These are phyloP conservation scores for Phataginus tricuspis DNA, from an alignment of 2,797 vertebrate species.

Conservation along the genomic window DNA sequence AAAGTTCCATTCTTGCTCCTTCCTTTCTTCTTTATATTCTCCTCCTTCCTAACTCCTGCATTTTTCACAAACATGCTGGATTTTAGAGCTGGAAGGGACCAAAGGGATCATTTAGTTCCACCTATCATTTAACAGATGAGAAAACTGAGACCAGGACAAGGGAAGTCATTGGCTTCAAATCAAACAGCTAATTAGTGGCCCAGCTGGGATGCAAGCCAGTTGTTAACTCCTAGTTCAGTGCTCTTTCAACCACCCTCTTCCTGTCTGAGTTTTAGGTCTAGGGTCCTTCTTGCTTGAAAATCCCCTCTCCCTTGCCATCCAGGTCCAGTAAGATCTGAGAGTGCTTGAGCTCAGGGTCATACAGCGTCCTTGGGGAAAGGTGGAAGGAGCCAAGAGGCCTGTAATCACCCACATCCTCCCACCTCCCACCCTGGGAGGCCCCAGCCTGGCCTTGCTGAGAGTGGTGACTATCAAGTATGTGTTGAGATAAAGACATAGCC, in stretches of 20 bases:
- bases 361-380: not conserved
- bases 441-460: constrained; percentile 19
- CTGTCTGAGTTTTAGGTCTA: not conserved
- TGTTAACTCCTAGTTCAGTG: not conserved
- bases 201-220: not conserved
- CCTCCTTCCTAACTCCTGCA: not conserved
- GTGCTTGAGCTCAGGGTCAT: not conserved
- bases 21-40: constrained; percentile 16
- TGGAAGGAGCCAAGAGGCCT: not conserved
- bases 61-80: constrained; percentile 18
- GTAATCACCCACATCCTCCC: constrained; percentile 17
- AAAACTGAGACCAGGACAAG: constrained; percentile 43
- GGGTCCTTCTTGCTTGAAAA: constrained; percentile 51
- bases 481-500: constrained; percentile 71
- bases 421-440: not conserved
- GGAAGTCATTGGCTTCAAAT: constrained; percentile 36
- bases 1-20: not conserved
- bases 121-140: constrained; percentile 42
- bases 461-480: constrained; percentile 56
- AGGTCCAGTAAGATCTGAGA: not conserved
- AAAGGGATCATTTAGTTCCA: constrained; percentile 5
- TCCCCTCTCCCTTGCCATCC: not conserved
- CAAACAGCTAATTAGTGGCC: constrained; percentile 40
- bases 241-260: constrained; percentile 43
- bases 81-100: constrained; percentile 48